phyloP scores from a whole-genome alignment of 2,888 invertebrate species.

The Drosophila recens region DNA sequence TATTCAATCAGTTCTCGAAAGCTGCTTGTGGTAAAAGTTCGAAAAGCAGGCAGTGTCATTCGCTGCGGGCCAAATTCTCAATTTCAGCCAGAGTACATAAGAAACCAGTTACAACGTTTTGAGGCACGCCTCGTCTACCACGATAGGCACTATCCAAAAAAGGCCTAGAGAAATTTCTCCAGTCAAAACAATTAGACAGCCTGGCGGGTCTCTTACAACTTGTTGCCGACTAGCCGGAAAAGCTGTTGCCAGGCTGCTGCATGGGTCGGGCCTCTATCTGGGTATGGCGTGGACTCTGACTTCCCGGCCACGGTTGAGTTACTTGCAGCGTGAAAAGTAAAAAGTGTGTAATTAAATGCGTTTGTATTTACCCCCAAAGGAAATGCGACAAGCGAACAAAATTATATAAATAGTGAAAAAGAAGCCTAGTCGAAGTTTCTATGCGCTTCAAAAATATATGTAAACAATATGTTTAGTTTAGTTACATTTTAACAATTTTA shows the following conservation, averaged over 20 bases:
- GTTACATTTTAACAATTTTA: too few species aligned
- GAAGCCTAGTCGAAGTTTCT: background rate
- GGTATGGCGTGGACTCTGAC: conserved; percentile 15
- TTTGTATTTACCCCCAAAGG: conserved; percentile 38
- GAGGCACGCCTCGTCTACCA: conserved; percentile 20
- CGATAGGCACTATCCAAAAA: conserved; percentile 46
- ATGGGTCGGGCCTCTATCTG: background rate
- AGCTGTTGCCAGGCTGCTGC: conserved; percentile 19
- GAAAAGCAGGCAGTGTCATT: background rate
- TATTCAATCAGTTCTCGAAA: conserved; percentile 23
- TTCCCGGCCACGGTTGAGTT: conserved; percentile 26
- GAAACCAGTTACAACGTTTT: conserved; percentile 56
- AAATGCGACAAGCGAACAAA: conserved; percentile 31
- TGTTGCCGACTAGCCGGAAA: conserved; percentile 58
- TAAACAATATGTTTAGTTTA: too few species aligned
- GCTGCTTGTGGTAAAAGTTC: conserved; percentile 49
- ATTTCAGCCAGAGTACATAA: conserved; percentile 10
- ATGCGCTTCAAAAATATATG: conserved; percentile 6
- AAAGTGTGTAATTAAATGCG: conserved; percentile 63
- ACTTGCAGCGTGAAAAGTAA: conserved; percentile 53
- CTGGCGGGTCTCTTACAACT: conserved; percentile 56
- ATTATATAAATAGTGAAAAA: background rate
- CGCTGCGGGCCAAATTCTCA: conserved; percentile 46
- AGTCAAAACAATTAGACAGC: conserved; percentile 72
- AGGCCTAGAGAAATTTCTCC: conserved; percentile 67